These are phyloP conservation scores for Hippolais icterina DNA, from an alignment of 2,113 vertebrate genomes.

Conservation along the genomic window DNA sequence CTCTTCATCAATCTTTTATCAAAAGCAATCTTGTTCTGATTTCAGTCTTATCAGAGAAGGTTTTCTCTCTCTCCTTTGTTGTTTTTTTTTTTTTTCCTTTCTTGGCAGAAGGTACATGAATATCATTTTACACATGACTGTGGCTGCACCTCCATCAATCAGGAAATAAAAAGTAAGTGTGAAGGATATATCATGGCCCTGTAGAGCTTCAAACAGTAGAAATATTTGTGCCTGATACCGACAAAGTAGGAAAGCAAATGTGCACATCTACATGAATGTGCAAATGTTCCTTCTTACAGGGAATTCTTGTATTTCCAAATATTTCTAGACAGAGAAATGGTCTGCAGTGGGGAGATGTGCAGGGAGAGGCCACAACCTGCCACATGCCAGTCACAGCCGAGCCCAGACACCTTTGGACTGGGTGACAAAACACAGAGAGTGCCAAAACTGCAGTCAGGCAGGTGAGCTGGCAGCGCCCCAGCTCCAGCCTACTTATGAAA, in stretches of 20 bases:
- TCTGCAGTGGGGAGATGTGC: not conserved
- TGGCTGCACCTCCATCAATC: conserved; percentile 56
- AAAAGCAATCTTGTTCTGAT: conserved; percentile 69
- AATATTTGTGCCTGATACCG: not conserved
- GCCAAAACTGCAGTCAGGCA: not conserved
- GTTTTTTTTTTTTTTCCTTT: not conserved
- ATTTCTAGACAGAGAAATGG: not conserved
- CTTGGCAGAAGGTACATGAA: conserved; percentile 48
- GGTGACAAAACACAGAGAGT: accelerated
- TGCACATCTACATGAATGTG: not conserved
- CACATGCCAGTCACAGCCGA: not conserved
- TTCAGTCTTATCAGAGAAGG: conserved; percentile 61
- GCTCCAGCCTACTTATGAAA: not conserved
- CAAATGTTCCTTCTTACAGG: not conserved
- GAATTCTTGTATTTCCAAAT: not conserved
- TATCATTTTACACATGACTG: conserved; percentile 66
- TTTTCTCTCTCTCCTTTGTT: not conserved
- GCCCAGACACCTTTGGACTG: not conserved
- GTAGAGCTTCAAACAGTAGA: conserved; percentile 10
- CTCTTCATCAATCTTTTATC: conserved; percentile 76
- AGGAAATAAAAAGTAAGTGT: conserved; percentile 48
- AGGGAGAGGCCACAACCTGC: not conserved
- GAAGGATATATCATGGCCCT: conserved; percentile 48
- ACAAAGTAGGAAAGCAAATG: not conserved
- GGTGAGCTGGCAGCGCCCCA: not conserved